Percentiles rank a stretch among this genome's conserved stretches.
Conservation (phyloP, 2,113 vertebrate species). For the Microtus richardsoni region DNA sequence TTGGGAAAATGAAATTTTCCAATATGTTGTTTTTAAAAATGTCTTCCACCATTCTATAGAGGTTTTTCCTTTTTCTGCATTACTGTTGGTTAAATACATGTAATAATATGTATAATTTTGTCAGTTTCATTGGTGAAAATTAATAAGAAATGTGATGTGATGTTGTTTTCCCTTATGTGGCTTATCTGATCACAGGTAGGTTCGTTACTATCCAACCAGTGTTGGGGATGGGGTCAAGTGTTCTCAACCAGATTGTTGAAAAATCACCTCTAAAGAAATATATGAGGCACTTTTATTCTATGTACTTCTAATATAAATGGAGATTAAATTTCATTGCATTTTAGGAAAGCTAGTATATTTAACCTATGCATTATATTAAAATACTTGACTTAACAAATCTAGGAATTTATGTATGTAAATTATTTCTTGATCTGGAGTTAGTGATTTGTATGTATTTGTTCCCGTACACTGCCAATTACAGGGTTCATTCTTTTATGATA, state of each 20-base stretch:
- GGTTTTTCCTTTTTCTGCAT: not conserved
- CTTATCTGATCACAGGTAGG: not conserved
- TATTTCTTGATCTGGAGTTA: not conserved
- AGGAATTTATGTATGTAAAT: not conserved
- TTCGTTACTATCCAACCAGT: not conserved
- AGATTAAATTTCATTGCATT: not conserved
- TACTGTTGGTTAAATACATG: not conserved
- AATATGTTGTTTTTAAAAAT: no score
- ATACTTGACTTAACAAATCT: not conserved
- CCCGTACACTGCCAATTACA: not conserved
- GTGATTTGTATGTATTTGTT: not conserved
- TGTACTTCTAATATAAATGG: not conserved
- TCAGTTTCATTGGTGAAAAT: not conserved
- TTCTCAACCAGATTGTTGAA: not conserved
- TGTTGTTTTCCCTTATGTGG: not conserved
- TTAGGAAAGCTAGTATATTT: not conserved
- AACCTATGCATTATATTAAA: not conserved
- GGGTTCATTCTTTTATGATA: not conserved
- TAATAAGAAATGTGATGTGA: not conserved
- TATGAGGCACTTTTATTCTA: not conserved
- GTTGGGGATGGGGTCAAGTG: not conserved
- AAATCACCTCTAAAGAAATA: not conserved
- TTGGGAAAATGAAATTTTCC: not conserved
- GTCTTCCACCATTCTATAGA: not conserved
- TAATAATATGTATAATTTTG: not conserved